Conservation (phyloP, 92 coral and sea anemone genomes). For the Phymanthus crucifer region DNA sequence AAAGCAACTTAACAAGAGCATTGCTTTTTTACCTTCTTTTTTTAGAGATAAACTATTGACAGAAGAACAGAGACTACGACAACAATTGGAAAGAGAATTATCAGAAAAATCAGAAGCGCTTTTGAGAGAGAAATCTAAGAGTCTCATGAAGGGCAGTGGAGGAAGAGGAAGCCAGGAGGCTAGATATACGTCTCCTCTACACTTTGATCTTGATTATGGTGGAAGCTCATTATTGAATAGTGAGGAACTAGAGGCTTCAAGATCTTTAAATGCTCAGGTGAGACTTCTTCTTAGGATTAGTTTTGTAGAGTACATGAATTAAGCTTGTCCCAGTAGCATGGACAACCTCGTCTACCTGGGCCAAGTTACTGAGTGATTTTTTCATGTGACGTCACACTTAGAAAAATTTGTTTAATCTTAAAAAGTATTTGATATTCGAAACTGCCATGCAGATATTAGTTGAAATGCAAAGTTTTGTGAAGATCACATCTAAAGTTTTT, state of each 20-base stretch:
- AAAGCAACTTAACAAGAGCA: too few relatives aligned
- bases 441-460: too few relatives aligned
- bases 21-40: not conserved
- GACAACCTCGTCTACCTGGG: too few relatives aligned
- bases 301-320: too few relatives aligned
- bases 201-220: slow-evolving; percentile 27
- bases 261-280: slow-evolving; percentile 56
- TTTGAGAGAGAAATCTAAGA: slow-evolving; percentile 57
- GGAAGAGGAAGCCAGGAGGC: slow-evolving; percentile 21
- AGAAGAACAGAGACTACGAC: slow-evolving; percentile 66
- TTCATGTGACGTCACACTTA: too few relatives aligned
- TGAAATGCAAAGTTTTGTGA: too few relatives aligned
- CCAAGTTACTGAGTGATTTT: too few relatives aligned
- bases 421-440: too few relatives aligned
- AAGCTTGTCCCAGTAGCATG: too few relatives aligned
- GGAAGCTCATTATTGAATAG: slow-evolving; percentile 24
- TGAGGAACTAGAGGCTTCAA: slow-evolving; percentile 52
- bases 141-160: not conserved
- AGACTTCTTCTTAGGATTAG: too few relatives aligned
- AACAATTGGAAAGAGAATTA: slow-evolving; percentile 70
- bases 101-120: slow-evolving; percentile 73
- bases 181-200: slow-evolving; percentile 46
- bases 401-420: too few relatives aligned
- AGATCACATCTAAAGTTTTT: too few relatives aligned
- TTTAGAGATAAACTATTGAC: slow-evolving; percentile 65